Evolutionary conservation across 2,113 vertebrate genomes (phyloP).

Genomic region (Macquaria australasica): DNA sequence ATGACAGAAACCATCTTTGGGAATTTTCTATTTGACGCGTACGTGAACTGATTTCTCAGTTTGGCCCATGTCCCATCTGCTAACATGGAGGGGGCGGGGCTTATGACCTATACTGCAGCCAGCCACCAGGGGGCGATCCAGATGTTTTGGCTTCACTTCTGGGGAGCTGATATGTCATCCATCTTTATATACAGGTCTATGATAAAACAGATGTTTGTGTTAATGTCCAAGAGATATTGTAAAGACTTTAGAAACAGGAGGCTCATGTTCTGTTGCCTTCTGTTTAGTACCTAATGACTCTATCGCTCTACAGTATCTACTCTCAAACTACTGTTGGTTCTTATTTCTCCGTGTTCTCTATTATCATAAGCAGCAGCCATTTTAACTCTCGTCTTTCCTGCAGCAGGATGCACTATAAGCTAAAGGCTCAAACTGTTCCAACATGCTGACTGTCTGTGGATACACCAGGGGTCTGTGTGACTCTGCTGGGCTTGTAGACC

Average conservation of each 20-base stretch:
- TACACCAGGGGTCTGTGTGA: not conserved
- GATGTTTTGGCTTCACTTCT: no score
- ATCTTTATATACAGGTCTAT: no score
- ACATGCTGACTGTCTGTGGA: not conserved
- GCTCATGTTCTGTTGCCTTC: not conserved
- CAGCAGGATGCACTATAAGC: not conserved
- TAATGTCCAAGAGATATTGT: not conserved
- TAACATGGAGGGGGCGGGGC: no score
- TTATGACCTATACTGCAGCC: no score
- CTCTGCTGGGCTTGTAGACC: not conserved
- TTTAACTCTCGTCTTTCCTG: not conserved
- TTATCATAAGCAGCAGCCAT: not conserved
- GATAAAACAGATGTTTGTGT: not conserved
- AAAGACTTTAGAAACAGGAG: not conserved
- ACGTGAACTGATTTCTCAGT: no score
- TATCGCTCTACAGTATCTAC: not conserved
- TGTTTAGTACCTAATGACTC: not conserved
- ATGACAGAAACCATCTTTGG: no score
- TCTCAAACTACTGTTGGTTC: not conserved
- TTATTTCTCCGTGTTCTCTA: not conserved
- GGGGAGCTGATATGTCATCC: no score
- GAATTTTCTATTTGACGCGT: no score
- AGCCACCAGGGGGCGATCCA: no score
- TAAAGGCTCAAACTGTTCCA: not conserved
- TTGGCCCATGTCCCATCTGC: no score